Base-by-base conservation (phyloP, 2,888 invertebrate genomes). In the Pomacea canaliculata region DNA sequence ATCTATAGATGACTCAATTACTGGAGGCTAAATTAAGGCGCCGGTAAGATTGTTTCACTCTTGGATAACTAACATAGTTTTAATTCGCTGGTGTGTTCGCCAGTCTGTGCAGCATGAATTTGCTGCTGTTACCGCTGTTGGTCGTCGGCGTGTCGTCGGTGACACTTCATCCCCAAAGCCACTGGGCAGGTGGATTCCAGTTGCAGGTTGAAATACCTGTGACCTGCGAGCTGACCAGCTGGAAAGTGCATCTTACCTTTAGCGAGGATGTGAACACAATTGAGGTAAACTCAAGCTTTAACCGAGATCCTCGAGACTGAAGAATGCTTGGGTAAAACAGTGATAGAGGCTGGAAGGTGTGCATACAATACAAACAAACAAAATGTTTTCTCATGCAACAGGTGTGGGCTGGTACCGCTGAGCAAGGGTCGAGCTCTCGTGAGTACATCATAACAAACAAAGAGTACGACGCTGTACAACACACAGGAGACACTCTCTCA, bases 401-500 rank as follows among this genome's bases (percentile, higher is more conserved):
- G 83, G 74, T 78, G 16, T 82, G 82, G 83, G 80, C 76, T 23
- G 84, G 81, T 37, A 59, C 59, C 37, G 73, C 65, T 18, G 60
- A 68, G 37, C 79, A 78, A 70, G 59, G 74, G 23, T 10, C 51
- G 51, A 78, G 49, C 62, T 72, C 72, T 1, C 79, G 73, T 12
- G 83, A 85, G 59, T 84, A 76, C 68, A 70, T 81, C 4, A 68
- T 85, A 7, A 70, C 73, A 19, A 82, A 80, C 75, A 79, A 81
- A 71, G 71, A 76, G 4, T 83, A 73, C 70, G 81, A 85, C 66
- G 79, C 76, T 0, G 78, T 78, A 23, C 76, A 82, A 8, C 78
- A 79, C 9, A 70, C 76, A 0, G 83, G 83, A 0, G 78, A 80
- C 37, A 73, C 79, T 19, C 69, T 84, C 5, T 77, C 75, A 23